Percentiles rank a stretch among this genome's conserved stretches.
Conservation (phyloP, 2,797 vertebrate genomes). For the Mormyrus proboscirostris region DNA sequence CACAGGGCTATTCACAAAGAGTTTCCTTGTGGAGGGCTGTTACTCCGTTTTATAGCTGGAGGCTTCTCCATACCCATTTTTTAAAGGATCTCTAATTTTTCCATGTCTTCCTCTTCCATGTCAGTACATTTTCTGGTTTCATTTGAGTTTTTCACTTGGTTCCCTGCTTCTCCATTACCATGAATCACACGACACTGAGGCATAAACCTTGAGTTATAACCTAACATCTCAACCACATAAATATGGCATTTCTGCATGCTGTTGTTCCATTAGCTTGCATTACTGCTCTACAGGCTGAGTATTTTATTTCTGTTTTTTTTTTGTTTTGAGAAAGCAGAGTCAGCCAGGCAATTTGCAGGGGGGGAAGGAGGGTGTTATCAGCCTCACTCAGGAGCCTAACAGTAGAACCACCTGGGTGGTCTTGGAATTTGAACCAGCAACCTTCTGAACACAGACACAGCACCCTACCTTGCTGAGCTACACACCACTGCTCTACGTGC, state of each 20-base stretch:
- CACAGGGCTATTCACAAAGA: not conserved
- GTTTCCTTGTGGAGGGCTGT: not conserved
- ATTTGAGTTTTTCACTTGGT: not conserved
- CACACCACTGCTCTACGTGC: not conserved
- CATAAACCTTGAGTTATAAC: not conserved
- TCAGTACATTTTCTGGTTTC: not conserved
- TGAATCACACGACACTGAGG: not conserved
- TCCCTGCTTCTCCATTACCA: not conserved
- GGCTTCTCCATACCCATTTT: not conserved
- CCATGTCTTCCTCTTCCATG: not conserved
- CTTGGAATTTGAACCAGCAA: not conserved
- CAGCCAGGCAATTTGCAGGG: not conserved
- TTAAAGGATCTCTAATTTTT: not conserved
- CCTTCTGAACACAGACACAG: not conserved
- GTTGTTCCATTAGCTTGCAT: not conserved
- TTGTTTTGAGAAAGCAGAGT: not conserved
- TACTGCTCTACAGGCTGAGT: not conserved
- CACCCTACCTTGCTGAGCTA: not conserved
- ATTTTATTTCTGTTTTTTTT: not conserved
- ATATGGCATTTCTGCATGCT: not conserved
- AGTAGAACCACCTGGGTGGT: not conserved
- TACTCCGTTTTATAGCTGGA: not conserved
- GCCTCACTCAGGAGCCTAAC: not conserved
- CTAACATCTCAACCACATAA: not conserved
- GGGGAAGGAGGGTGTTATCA: not conserved